These are phyloP conservation scores for Orientallactaga sibirica DNA, from an alignment of 2,797 vertebrate genomes.

Conservation along the genomic window DNA sequence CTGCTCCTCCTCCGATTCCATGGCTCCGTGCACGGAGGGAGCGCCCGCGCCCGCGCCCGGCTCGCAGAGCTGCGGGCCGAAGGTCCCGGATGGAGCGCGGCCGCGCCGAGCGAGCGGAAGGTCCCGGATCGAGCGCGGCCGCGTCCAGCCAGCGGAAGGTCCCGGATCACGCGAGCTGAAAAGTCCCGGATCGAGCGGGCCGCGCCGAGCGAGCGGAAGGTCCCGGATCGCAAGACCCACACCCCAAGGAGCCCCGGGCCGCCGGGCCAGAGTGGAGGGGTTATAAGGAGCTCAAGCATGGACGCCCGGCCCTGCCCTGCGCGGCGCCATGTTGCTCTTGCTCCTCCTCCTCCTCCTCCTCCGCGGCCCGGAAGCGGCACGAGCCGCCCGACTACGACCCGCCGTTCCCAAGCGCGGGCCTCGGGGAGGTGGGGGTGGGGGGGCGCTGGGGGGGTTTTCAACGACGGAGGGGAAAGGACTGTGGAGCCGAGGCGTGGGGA, in stretches of 20 bases:
- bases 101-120: too few relatives aligned
- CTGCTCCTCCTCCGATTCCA: constrained; percentile 99
- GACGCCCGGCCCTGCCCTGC: constrained; percentile 77
- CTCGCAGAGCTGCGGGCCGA: too few relatives aligned
- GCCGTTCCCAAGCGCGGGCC: not conserved
- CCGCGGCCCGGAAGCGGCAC: constrained; percentile 74
- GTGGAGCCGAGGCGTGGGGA: too few relatives aligned
- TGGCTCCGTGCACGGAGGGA: constrained; percentile 86
- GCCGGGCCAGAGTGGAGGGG: constrained; percentile 73
- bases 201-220: too few relatives aligned
- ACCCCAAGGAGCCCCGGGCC: not conserved
- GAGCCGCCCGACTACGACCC: not conserved
- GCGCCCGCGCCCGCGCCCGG: constrained; percentile 76
- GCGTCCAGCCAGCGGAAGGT: too few relatives aligned
- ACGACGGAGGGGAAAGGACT: too few relatives aligned
- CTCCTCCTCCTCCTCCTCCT: constrained; percentile 81
- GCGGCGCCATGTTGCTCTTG: constrained; percentile 79
- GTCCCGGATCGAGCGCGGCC: too few relatives aligned
- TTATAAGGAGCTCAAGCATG: constrained; percentile 91
- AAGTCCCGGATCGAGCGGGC: too few relatives aligned
- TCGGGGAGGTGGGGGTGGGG: not conserved
- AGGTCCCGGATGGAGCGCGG: too few relatives aligned
- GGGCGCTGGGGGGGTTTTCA: not conserved
- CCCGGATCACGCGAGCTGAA: too few relatives aligned
- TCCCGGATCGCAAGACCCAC: too few relatives aligned